Base-by-base conservation (phyloP, 2,113 vertebrate genomes). In the Dicrurus megarhynchus region DNA sequence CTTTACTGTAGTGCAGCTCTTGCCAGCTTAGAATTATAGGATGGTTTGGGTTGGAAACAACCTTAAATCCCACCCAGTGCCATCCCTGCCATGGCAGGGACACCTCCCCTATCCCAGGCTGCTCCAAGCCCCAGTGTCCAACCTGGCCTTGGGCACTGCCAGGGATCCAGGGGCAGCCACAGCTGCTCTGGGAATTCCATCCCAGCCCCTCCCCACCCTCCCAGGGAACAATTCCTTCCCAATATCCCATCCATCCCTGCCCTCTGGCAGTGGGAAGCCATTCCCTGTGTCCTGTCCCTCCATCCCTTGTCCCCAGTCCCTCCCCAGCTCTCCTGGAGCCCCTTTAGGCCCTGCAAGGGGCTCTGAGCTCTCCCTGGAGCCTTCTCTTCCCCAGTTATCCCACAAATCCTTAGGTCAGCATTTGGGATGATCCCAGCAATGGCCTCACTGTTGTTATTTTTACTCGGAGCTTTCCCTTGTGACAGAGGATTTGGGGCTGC, bases 191-290 rank as follows among this genome's bases (percentile, higher is more conserved):
- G 67, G 26, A 26, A 80, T 15, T 2, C 85, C 33, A 22, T 0
- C 11, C 46, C 73, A 86, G 63, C 2, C 4, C 70, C 55, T 46
- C 3, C 12, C 32, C 41, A 12, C 32, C 39, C 41, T 57, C 26
- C 10, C 42, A 59, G 42, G 8, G 11, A 76, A 5, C 5, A 69
- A 63, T 79, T n/a, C 47, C 56, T 16, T 1, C 57, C 85, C 85
- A 56, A 27, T 1, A 2, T 80, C 57, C 85, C 67, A 41, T 0
- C n/a, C 16, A 8, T 0, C 8, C 55, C 41, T 30, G 7, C 20
- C 24, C 63, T 53, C 59, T 83, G n/a, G 5, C 82, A 23, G 0
- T 41, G 50, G 27, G 60, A 16, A 68, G 5, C 59, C 68, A 50
- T 73, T 64, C 59, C 86, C 59, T 37, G 32, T 0, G 15, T 37